Evolutionary conservation across 2,797 vertebrate genomes (phyloP).

Genomic region (Phataginus tricuspis): DNA sequence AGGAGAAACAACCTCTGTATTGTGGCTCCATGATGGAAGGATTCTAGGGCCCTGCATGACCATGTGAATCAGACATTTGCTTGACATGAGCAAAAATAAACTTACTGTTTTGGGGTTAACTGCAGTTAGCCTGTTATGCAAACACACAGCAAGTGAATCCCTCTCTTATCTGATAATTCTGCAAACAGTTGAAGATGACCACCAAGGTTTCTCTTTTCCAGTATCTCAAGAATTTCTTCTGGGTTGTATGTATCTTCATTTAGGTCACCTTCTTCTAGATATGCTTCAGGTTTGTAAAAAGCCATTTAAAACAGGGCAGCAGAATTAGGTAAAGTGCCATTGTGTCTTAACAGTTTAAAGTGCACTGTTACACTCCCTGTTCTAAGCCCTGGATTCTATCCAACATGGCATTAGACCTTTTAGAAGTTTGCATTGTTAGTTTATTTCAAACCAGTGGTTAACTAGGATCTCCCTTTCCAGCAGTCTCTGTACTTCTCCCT

Average conservation of each 20-base stretch:
- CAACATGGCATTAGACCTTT: background rate
- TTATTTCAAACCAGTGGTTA: slow-evolving; percentile 33
- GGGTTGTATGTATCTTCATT: background rate
- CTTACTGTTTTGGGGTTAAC: background rate
- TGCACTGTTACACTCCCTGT: background rate
- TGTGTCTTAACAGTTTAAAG: background rate
- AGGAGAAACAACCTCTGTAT: background rate
- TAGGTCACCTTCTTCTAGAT: background rate
- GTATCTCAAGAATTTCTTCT: background rate
- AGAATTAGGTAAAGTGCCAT: slow-evolving; percentile 17
- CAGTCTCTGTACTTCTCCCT: background rate
- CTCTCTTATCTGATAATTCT: background rate
- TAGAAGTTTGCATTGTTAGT: background rate
- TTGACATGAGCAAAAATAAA: background rate
- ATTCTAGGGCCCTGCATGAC: background rate
- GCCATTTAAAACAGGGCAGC: background rate
- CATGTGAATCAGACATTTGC: background rate
- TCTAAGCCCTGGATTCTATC: background rate
- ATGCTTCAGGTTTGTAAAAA: background rate
- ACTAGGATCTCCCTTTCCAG: background rate
- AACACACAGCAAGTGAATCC: background rate
- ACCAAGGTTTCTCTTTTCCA: background rate
- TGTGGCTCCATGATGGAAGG: background rate
- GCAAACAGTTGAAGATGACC: background rate
- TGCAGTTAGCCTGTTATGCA: background rate